Evolutionary conservation across 2,113 vertebrate species (phyloP), one percentile per base, ranked within the genome.

Genomic region (Leptobrachium ailaonicum): DNA sequence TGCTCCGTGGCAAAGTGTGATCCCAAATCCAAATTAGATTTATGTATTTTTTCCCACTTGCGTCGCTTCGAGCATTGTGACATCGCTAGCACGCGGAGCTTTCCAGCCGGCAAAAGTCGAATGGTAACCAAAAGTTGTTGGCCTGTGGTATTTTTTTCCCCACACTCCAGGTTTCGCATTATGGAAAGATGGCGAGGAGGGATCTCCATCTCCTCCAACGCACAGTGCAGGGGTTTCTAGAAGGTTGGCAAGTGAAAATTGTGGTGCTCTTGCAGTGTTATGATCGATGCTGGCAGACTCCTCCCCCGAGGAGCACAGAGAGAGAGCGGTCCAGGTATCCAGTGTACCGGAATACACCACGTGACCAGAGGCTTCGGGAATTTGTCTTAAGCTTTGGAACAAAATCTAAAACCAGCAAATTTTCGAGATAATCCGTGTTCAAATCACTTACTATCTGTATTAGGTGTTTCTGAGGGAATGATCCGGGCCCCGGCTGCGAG

Each of bases 181-280:
- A 86, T 85, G 86, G 80, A 85, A 86, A 87, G 87, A 86, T 83
- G 85, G 86, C 86, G 88, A 88, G 89, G 88, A 85, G 83, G 85
- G 83, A 73, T 83, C 85, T 87, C 87, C n/a, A n/a, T n/a, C 86
- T 85, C 86, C 86, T 87, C 84, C 83, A 85, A 87, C 87, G 86
- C 87, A 4, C 44, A 86, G 86, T 86, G 86, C 83, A 87, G 87
- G 87, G 88, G 86, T 87, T 89, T 90, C 87, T 91, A 90, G 88
- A 90, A 90, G 89, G 88, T 89, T 88, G 88, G 87, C 90, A 90
- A 89, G 90, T 90, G 90, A 91, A 90, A 90, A 91, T 88, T 87
- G 87, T 88, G 88, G 88, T 88, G 86, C 71, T 73, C 56, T 32
- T 66, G 76, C 43, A 56, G 78, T 87, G 86, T 84, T 85, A 86